Evolutionary conservation across 2,888 invertebrate species (phyloP).

Genomic region (Coleophora deauratella): DNA sequence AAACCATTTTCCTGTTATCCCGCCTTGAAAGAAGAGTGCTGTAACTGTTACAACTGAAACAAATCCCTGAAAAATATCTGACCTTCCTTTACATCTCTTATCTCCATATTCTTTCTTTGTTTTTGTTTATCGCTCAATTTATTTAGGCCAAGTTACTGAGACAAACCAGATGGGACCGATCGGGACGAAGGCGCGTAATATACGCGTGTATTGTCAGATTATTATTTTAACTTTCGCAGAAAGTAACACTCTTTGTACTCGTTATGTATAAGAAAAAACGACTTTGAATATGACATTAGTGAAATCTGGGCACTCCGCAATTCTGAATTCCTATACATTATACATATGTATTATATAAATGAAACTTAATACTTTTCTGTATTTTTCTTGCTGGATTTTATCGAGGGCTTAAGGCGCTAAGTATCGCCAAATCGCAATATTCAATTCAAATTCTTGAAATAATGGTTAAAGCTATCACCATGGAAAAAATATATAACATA

Average conservation of each 20-base stretch:
- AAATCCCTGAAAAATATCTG: conserved; percentile 26
- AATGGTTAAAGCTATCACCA: no score
- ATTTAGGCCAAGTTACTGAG: conserved; percentile 8
- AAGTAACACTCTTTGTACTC: not conserved
- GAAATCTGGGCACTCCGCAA: conserved; percentile 1
- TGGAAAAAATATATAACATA: no score
- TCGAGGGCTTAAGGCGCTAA: no score
- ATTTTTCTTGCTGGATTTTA: no score
- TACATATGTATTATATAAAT: no score
- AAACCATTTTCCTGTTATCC: conserved; percentile 43
- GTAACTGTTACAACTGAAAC: conserved; percentile 25
- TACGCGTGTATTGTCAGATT: not conserved
- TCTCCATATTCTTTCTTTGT: not conserved
- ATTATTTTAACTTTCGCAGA: not conserved
- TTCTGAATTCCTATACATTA: no score
- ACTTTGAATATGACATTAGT: not conserved
- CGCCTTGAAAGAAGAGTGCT: conserved; percentile 30
- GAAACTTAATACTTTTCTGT: no score
- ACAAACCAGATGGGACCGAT: not conserved
- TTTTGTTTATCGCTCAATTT: conserved; percentile 11
- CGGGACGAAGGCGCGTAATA: not conserved
- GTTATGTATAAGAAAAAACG: no score
- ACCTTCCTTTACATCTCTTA: conserved; percentile 17
- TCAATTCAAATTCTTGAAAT: no score
- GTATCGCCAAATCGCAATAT: no score